Base-by-base conservation (phyloP, 2,888 invertebrate genomes). In the Acanthoscelides obtectus region DNA sequence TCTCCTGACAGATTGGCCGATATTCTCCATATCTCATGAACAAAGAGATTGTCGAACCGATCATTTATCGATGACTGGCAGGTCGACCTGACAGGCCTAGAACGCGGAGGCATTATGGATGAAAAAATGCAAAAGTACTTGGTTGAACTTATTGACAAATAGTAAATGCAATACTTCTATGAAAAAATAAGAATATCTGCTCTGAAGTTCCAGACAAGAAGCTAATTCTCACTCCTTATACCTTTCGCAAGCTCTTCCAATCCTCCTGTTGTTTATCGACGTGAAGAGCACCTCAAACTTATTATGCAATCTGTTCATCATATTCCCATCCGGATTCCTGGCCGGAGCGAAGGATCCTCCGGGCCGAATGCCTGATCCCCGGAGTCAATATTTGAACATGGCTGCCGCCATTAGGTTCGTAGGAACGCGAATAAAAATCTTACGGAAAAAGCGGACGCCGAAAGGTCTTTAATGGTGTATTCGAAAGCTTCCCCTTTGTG, bases 301-400 rank as follows among this genome's bases (percentile, higher is more conserved):
- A 77, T 78, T 78, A 77, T 75, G 72, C 75, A 76, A 78, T 78
- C 76, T 76, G 75, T 75, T 73, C 73, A 67, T 73, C 71, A 74
- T 73, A 74, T 72, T 73, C 72, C 72, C 73, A 73, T 75, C 74
- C 72, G 70, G 72, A 68, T 45, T 45, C 45, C 45, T 45, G 45
- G 12, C 45, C 45, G 45, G 45, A 45, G 45, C 45, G 45, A 17
- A 45, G 45, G 17, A 45, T 45, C 45, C 45, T 66, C 81, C 81
- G 81, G 83, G 68, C 81, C 81, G 81, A 83, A 83, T 83, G 81
- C 82, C 82, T 83, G 83, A 84, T 84, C 83, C 80, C 78, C 77
- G 75, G 74, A 76, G 82, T 77, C 74, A 77, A 77, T 77, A 77
- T 77, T 77, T 77, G 77, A 73, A 69, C 63, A 67, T 74, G 73